Conservation (phyloP, 2,113 vertebrate genomes). For the Cervus canadensis region DNA sequence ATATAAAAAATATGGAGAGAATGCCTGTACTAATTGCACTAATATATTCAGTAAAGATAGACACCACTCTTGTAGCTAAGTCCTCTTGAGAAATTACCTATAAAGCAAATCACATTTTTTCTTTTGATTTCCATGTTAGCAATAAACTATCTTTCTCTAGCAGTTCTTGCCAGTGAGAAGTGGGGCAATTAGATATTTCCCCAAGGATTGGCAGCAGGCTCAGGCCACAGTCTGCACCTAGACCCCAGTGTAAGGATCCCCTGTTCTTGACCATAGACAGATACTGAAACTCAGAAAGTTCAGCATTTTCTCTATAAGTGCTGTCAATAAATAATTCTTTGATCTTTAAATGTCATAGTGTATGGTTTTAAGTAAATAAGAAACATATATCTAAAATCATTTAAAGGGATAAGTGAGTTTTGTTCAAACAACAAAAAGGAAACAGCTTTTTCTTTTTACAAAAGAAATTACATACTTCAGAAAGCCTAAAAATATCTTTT, state of each 20-base stretch:
- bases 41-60: not conserved
- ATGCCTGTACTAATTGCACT: not conserved
- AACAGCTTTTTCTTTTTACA: not conserved
- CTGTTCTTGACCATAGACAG: not conserved
- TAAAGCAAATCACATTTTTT: conserved; percentile 27
- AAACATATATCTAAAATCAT: not conserved
- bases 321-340: not conserved
- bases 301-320: not conserved
- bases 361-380: not conserved
- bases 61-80: not conserved
- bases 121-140: not conserved
- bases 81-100: not conserved
- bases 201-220: fast-evolving
- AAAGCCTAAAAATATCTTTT: conserved; percentile 55
- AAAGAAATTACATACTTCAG: conserved; percentile 18
- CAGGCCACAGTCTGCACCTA: not conserved
- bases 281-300: not conserved
- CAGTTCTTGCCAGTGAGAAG: not conserved
- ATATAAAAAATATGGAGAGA: not conserved
- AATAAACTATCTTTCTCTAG: not conserved
- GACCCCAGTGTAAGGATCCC: not conserved
- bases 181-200: not conserved
- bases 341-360: conserved; percentile 20
- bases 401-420: not conserved
- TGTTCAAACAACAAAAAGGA: not conserved